Percentiles rank a stretch among this genome's conserved stretches.
Conservation (phyloP, 2,113 vertebrate species). For the Mesocricetus auratus region DNA sequence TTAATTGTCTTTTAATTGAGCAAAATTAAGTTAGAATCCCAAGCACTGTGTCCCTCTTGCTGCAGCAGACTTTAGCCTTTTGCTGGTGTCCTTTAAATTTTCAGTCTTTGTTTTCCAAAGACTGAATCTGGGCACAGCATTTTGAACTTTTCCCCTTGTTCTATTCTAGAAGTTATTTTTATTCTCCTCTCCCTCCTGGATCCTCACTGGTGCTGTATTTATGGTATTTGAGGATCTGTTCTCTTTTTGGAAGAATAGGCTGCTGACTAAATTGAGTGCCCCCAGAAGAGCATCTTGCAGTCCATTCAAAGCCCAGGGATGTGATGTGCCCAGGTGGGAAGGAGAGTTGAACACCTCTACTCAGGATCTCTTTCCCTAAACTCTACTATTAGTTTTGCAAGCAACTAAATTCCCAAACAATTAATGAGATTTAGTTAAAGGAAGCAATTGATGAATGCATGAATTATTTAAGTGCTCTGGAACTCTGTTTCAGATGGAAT, state of each 20-base stretch:
- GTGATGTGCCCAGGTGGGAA: background rate
- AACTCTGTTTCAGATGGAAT: slow-evolving; percentile 46
- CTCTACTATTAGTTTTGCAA: slow-evolving; percentile 73
- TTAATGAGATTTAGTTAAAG: slow-evolving; percentile 75
- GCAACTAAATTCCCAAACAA: slow-evolving; percentile 70
- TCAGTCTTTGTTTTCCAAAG: background rate
- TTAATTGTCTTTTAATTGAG: background rate
- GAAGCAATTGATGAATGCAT: slow-evolving; percentile 43
- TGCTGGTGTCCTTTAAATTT: background rate
- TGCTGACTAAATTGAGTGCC: slow-evolving; percentile 51
- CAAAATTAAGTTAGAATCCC: slow-evolving; percentile 9
- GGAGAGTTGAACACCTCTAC: background rate
- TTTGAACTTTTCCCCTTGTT: slow-evolving; percentile 58
- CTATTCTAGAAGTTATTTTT: slow-evolving; percentile 72
- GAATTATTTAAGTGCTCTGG: slow-evolving; percentile 69
- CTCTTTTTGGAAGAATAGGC: slow-evolving; percentile 64
- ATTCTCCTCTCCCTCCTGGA: slow-evolving; percentile 21
- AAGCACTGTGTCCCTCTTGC: background rate
- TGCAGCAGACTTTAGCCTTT: background rate
- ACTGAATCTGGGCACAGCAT: background rate
- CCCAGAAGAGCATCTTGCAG: background rate
- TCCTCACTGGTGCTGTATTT: slow-evolving; percentile 43
- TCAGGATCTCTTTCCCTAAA: slow-evolving; percentile 42
- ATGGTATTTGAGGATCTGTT: slow-evolving; percentile 45
- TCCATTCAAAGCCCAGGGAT: slow-evolving; percentile 2